phyloP scores from a whole-genome alignment of 2,113 vertebrate genomes.

The Misgurnus mizolepis region DNA sequence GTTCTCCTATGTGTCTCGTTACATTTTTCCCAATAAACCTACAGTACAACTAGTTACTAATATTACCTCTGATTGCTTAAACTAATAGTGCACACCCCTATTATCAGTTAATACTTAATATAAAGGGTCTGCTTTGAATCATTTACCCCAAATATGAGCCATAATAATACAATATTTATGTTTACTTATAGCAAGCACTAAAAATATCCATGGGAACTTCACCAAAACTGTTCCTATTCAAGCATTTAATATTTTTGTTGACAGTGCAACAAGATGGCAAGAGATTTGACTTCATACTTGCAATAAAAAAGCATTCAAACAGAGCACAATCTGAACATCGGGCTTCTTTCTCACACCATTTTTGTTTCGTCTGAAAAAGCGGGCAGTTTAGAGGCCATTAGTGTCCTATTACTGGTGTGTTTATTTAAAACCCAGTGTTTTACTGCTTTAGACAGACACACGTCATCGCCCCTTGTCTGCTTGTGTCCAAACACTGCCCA shows the following conservation, averaged over 20 bases:
- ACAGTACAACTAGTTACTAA: no score
- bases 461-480: not conserved
- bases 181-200: not conserved
- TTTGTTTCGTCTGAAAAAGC: constrained; percentile 22
- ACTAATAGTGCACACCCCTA: no score
- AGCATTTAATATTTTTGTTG: not conserved
- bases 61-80: no score
- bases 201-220: not conserved
- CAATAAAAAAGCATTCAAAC: not conserved
- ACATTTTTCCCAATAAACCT: no score
- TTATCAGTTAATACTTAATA: no score
- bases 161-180: no score
- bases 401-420: not conserved
- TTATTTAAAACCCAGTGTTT: constrained; percentile 20
- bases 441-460: constrained; percentile 24
- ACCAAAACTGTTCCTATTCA: not conserved
- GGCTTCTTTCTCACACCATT: constrained; percentile 43
- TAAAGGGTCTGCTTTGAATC: no score
- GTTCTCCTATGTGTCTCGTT: no score
- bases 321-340: constrained; percentile 49
- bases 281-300: not conserved
- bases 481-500: constrained; percentile 3
- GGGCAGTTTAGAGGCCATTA: not conserved
- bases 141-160: no score
- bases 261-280: not conserved